These are phyloP conservation scores for Nothura maculosa DNA, from an alignment of 2,797 vertebrate species.

Conservation along the genomic window DNA sequence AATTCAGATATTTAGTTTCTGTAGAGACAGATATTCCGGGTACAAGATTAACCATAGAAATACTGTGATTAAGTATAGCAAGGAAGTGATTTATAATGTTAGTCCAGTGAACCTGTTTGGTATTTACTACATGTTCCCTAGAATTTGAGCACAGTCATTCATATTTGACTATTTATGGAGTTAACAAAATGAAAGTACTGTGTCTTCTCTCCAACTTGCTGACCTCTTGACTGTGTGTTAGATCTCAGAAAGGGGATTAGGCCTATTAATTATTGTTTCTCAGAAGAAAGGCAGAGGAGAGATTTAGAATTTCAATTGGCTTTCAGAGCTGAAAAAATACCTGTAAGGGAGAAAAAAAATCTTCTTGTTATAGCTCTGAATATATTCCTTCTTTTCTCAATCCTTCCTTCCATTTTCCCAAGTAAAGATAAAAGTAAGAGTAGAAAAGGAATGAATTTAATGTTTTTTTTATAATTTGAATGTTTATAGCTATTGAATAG, in stretches of 20 bases:
- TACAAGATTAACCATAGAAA: not conserved
- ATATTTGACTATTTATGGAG: constrained; percentile 48
- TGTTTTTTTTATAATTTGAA: not conserved
- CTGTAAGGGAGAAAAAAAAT: not conserved
- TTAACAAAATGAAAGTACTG: constrained; percentile 56
- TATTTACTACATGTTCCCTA: constrained; percentile 57
- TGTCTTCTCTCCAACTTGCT: constrained; percentile 40
- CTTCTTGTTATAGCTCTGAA: not conserved
- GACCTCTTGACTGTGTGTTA: not conserved
- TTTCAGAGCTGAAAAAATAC: not conserved
- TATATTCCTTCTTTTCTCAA: not conserved
- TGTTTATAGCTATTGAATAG: not conserved
- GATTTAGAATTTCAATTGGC: not conserved
- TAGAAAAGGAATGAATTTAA: not conserved
- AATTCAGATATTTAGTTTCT: not conserved
- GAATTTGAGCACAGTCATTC: constrained; percentile 1
- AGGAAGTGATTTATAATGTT: constrained; percentile 29
- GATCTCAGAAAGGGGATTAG: not conserved
- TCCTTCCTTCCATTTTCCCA: not conserved
- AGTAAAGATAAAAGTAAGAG: not conserved
- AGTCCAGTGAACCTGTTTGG: not conserved
- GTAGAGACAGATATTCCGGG: not conserved
- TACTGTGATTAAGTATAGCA: not conserved
- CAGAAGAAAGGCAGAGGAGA: not conserved
- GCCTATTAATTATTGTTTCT: not conserved